Percentiles rank a stretch among this genome's conserved stretches.
These are phyloP conservation scores for Silurus asotus DNA, from an alignment of 2,113 vertebrate species.

Conservation along the genomic window DNA sequence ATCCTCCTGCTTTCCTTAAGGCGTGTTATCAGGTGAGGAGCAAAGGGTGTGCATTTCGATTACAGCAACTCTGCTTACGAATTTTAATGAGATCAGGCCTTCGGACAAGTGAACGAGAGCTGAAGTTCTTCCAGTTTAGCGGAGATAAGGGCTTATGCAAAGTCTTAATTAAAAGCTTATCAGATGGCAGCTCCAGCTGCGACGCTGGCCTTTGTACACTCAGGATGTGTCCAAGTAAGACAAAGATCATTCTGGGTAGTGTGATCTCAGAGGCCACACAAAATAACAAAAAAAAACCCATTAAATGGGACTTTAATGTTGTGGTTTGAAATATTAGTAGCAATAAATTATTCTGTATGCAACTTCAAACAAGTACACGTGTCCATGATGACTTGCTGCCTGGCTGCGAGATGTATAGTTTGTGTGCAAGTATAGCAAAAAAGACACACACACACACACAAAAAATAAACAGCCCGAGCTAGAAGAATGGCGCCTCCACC, in stretches of 20 bases:
- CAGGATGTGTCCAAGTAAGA: not conserved
- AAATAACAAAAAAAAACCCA: not conserved
- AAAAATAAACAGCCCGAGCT: conserved; percentile 29
- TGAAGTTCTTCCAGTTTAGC: conserved; percentile 39
- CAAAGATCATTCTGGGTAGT: not conserved
- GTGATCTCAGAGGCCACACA: not conserved
- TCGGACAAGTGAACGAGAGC: conserved; percentile 35
- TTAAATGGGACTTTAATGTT: not conserved
- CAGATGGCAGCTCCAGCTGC: conserved; percentile 24
- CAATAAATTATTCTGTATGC: conserved; percentile 70
- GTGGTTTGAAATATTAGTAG: conserved; percentile 53
- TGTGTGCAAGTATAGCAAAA: not conserved
- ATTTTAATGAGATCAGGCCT: conserved; percentile 53
- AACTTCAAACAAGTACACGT: conserved; percentile 34
- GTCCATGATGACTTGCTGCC: not conserved
- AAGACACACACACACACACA: not conserved
- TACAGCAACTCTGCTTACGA: conserved; percentile 11
- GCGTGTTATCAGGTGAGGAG: conserved; percentile 20
- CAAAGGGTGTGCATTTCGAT: conserved; percentile 25
- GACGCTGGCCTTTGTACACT: conserved; percentile 17
- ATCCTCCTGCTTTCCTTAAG: not conserved
- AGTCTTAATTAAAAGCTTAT: conserved; percentile 60
- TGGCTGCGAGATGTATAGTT: not conserved
- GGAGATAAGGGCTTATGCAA: conserved; percentile 54
- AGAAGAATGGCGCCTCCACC: conserved; percentile 14